Evolutionary conservation across 2,888 invertebrate species (phyloP).

Genomic region (Crossocerus cetratus): DNA sequence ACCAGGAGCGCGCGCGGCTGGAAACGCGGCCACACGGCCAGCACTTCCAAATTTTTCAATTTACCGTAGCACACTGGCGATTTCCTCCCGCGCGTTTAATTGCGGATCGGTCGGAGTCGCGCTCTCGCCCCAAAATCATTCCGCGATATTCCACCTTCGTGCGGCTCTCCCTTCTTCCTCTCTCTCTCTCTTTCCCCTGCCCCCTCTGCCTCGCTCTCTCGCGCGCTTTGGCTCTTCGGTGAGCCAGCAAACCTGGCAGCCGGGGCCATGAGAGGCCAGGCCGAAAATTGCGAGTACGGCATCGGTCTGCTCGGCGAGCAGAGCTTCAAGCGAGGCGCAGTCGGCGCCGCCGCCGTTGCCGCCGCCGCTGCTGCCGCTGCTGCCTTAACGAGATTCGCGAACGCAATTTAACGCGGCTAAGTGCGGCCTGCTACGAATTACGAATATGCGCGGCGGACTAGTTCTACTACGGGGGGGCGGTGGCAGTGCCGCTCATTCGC

Average conservation of each 20-base stretch:
- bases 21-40: constrained; percentile 14
- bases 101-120: constrained; percentile 37
- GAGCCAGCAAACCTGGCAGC: too few relatives aligned
- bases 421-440: constrained; percentile 62
- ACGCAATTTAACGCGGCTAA: constrained; percentile 68
- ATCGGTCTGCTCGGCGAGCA: too few relatives aligned
- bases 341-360: constrained; percentile 9
- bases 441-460: constrained; percentile 47
- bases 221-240: too few relatives aligned
- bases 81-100: constrained; percentile 46
- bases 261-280: background rate
- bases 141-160: constrained; percentile 32
- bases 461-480: constrained; percentile 22
- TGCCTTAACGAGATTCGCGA: constrained; percentile 67
- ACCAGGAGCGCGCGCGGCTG: constrained; percentile 29
- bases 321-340: too few relatives aligned
- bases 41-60: constrained; percentile 48
- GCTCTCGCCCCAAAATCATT: constrained; percentile 27
- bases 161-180: background rate
- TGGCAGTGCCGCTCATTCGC: constrained; percentile 30
- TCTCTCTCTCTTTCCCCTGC: background rate
- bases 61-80: constrained; percentile 29
- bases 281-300: constrained; percentile 26
- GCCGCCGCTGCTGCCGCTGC: constrained; percentile 37
- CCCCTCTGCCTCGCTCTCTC: background rate